phyloP scores from a whole-genome alignment of 1,140 invertebrate species.

The Parasteatoda tepidariorum region DNA sequence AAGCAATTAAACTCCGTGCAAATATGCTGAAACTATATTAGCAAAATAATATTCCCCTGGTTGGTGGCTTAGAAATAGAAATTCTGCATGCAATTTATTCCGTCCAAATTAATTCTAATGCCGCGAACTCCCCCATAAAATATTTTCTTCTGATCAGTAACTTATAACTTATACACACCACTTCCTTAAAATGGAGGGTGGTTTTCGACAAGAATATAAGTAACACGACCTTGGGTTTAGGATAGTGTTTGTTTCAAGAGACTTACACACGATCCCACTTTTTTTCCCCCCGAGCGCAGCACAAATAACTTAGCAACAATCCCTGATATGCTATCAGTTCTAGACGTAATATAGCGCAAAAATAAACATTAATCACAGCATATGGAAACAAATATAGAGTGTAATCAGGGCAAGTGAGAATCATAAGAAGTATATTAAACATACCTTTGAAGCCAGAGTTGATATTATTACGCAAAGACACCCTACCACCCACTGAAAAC shows the following conservation, averaged over 20 bases:
- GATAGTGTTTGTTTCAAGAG: neutral
- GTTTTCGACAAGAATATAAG: neutral
- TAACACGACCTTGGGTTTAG: neutral
- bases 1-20: no score
- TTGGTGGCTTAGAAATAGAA: no score
- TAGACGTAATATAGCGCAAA: neutral
- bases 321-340: neutral
- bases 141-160: no score
- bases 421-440: neutral
- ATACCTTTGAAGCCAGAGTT: constrained; percentile 36
- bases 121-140: no score
- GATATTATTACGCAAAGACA: constrained; percentile 54
- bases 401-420: neutral
- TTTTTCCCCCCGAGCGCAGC: neutral
- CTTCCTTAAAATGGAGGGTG: neutral
- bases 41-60: no score
- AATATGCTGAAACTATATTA: no score
- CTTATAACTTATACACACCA: no score
- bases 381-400: neutral
- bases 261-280: neutral
- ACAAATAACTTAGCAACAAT: neutral
- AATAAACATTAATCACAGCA: neutral
- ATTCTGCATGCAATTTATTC: no score
- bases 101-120: no score
- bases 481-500: constrained; percentile 61